Evolutionary conservation across 2,888 invertebrate species (phyloP).

Genomic region (Agrotis puta): DNA sequence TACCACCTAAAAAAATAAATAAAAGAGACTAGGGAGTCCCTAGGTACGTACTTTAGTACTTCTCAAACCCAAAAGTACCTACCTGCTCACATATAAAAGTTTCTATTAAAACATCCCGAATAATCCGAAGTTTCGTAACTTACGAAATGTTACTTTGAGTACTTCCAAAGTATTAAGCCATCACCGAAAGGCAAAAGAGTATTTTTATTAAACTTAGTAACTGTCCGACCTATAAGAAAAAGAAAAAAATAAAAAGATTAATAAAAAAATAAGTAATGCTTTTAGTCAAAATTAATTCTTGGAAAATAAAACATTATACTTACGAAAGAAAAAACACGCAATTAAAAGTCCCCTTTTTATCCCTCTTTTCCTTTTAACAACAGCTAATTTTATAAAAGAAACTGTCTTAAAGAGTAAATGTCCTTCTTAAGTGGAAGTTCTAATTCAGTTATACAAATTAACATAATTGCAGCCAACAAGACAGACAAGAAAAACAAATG

Average conservation of each 20-base stretch:
- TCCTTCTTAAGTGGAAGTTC: conserved; percentile 36
- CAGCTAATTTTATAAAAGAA: conserved; percentile 31
- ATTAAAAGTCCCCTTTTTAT: conserved; percentile 19
- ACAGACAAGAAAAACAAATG: conserved; percentile 37
- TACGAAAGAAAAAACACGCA: background rate
- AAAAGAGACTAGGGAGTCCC: no score
- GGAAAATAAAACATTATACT: background rate
- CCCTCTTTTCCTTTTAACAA: conserved; percentile 16
- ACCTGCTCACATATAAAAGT: background rate
- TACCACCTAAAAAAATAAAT: no score
- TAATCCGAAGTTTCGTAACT: background rate
- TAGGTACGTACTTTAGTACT: no score
- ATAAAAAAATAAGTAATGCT: background rate
- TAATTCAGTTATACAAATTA: conserved; percentile 54
- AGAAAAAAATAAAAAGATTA: no score
- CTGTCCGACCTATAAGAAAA: no score
- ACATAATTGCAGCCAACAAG: conserved; percentile 52
- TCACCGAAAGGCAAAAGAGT: conserved; percentile 6
- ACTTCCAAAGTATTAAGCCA: background rate
- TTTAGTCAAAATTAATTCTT: background rate
- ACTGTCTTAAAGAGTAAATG: conserved; percentile 30
- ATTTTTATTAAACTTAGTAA: no score
- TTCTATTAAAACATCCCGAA: background rate
- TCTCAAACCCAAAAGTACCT: background rate
- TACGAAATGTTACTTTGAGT: background rate